Conservation (phyloP, 2,797 vertebrate species). For the Manis crassicaudata region DNA sequence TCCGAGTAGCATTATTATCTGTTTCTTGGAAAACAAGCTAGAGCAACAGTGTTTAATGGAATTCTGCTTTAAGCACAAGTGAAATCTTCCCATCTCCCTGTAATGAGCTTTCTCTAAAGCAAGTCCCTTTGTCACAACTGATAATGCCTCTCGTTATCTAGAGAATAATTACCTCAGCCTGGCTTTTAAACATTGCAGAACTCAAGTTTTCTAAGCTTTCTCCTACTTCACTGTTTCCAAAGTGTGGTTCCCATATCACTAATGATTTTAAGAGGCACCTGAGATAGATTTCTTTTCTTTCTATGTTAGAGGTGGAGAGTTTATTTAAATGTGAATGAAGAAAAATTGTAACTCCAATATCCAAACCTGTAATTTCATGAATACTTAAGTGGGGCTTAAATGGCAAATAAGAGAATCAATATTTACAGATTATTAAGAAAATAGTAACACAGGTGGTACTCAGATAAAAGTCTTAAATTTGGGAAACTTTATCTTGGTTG, state of each 20-base stretch:
- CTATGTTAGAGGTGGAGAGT: neutral
- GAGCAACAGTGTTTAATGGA: neutral
- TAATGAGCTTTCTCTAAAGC: slow-evolving; percentile 21
- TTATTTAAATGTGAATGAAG: slow-evolving; percentile 19
- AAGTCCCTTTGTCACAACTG: neutral
- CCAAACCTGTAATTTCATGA: slow-evolving; percentile 37
- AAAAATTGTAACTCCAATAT: neutral
- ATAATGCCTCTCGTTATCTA: neutral
- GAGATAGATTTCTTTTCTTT: neutral
- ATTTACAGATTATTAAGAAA: slow-evolving; percentile 13
- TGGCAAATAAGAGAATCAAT: neutral
- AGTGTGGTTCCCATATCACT: neutral
- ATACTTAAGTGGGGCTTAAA: neutral
- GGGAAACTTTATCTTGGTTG: neutral
- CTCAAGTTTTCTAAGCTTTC: slow-evolving; percentile 13
- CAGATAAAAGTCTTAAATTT: neutral
- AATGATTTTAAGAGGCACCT: neutral
- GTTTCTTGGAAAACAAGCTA: neutral
- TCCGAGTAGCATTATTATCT: neutral
- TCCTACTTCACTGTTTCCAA: neutral
- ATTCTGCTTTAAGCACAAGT: neutral
- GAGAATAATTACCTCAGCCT: neutral
- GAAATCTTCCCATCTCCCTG: neutral
- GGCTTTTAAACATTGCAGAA: neutral
- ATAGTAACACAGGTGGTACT: neutral